A percentile compares a stretch with the other conserved stretches of the same genome.
phyloP scores from a whole-genome alignment of 2,113 vertebrate genomes.

The Galemys pyrenaicus region DNA sequence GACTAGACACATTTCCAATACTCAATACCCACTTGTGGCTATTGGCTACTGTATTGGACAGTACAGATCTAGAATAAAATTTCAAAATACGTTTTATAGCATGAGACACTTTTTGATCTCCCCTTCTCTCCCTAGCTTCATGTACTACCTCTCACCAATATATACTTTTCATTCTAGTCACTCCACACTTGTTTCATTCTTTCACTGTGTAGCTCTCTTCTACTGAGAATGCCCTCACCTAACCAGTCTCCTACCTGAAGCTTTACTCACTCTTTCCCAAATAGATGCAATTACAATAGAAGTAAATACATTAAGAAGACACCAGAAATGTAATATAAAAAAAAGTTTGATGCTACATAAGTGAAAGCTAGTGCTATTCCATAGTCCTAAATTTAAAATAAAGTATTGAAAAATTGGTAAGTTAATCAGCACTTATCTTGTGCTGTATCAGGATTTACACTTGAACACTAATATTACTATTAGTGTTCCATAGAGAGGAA shows the following conservation, averaged over 20 bases:
- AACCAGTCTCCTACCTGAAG: not conserved
- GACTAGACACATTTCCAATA: not conserved
- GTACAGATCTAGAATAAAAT: not conserved
- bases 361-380: not conserved
- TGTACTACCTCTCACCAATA: not conserved
- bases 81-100: not conserved
- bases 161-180: not conserved
- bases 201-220: not conserved
- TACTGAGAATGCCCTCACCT: not conserved
- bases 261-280: not conserved
- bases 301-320: not conserved
- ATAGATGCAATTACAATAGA: not conserved
- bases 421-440: slow-evolving; percentile 2
- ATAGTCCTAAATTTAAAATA: not conserved
- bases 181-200: not conserved
- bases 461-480: not conserved
- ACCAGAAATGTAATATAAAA: not conserved
- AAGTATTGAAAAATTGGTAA: not conserved
- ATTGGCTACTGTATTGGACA: not conserved
- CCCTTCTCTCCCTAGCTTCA: not conserved
- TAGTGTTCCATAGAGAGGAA: not conserved
- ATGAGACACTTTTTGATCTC: not conserved
- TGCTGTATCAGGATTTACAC: not conserved
- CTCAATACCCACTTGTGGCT: not conserved
- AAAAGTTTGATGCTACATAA: not conserved